Evolutionary conservation across 2,797 vertebrate genomes (phyloP), one percentile per base, ranked within the genome.

Genomic region (Yasuhikotakia modesta): DNA sequence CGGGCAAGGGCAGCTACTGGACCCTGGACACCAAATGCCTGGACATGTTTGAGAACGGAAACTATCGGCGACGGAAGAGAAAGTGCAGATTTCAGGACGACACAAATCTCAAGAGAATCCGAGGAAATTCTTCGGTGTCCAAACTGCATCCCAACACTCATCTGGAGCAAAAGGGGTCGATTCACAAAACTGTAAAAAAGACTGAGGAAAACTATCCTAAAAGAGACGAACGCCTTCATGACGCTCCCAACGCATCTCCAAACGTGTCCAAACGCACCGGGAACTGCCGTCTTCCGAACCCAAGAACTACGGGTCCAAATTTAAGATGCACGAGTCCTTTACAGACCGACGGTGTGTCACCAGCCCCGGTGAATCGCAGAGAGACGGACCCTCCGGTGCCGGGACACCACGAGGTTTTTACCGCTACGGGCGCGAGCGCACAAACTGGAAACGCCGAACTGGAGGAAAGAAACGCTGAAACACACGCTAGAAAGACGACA

Each of bases 1-100:
- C 97, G 0, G 97, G 97, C 7, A 98, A 98, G 57, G 97, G 97
- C 83, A 98, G 95, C 90, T 98, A 96, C 93, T 98, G 97, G 97
- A 98, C 95, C 0, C 89, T 98, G 84, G 96, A 97, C 84, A 93
- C 94, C 2, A 92, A 93, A 21, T 97, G 96, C 78, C 79, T 95
- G 85, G 96, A 98, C 67, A 98, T 98, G 97, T 98, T 98, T 82
- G 97, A 98, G 86, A 95, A 96, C 52, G 97, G 96, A 11, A 98
- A 97, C 93, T 98, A 96, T 87, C 93, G 97, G 17, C 93, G 97
- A 74, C 91, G 97, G 79, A 99, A 98, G 89, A 94, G 97, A 89
- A 97, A 95, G 89, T 86, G 92, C 80, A 95, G 93, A 82, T 83
- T 85, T 68, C 86, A 91, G 0, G 92, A 91, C 12, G 94, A 93